A percentile compares a stretch with the other conserved stretches of the same genome.
Evolutionary conservation across 2,113 vertebrate species (phyloP).

Genomic region (Murina feae): DNA sequence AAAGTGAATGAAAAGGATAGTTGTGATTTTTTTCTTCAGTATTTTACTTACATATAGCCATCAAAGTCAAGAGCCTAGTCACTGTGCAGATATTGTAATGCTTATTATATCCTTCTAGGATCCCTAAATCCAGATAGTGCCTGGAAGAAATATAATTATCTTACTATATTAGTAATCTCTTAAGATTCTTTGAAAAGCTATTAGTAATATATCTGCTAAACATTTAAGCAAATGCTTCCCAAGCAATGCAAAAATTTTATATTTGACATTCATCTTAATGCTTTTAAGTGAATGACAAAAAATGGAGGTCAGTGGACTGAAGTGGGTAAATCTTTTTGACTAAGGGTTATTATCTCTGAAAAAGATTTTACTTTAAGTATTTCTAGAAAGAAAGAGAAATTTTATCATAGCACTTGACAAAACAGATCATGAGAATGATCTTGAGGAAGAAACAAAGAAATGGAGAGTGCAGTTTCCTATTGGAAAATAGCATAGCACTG

Average conservation of each 20-base stretch:
- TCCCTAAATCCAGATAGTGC: not conserved
- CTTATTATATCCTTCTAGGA: not conserved
- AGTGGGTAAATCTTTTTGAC: not conserved
- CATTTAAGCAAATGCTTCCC: not conserved
- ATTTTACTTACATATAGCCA: not conserved
- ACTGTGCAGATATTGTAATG: not conserved
- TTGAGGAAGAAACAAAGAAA: not conserved
- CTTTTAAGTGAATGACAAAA: slow-evolving; percentile 20
- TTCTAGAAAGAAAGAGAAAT: not conserved
- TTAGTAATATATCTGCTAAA: not conserved
- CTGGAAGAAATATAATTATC: slow-evolving; percentile 8
- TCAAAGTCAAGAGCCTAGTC: not conserved
- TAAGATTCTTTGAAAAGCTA: slow-evolving; percentile 4
- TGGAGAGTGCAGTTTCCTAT: not conserved
- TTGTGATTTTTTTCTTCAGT: not conserved
- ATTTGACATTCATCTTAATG: slow-evolving; percentile 10
- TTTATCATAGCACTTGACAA: not conserved
- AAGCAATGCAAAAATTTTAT: not conserved
- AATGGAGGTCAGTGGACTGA: not conserved
- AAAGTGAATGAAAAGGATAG: not conserved
- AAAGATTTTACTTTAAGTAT: slow-evolving; percentile 44
- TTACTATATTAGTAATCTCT: not conserved
- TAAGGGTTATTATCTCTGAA: not conserved
- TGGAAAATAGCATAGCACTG: not conserved
- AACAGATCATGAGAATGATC: not conserved